These are phyloP conservation scores for Drosophila sucinea DNA, from an alignment of 1,140 invertebrate species.

Conservation along the genomic window DNA sequence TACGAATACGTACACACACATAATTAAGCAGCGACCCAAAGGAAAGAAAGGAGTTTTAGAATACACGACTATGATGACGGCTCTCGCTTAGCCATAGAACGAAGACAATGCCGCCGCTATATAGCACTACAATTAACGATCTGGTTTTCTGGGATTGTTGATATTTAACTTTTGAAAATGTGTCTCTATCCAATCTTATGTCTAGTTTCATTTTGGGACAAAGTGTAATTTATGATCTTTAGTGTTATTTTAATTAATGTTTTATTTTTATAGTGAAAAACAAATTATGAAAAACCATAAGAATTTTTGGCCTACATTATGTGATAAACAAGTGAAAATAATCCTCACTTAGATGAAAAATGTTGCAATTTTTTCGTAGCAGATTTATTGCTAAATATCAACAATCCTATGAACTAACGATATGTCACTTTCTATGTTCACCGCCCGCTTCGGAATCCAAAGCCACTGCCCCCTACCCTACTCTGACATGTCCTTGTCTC, in stretches of 20 bases:
- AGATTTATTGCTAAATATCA: conserved; percentile 5
- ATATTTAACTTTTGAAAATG: not conserved
- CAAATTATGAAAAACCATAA: no score
- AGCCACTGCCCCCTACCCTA: not conserved
- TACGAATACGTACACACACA: conserved; percentile 24
- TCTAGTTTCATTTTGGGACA: not conserved
- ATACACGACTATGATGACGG: conserved; percentile 14
- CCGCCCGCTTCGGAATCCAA: not conserved
- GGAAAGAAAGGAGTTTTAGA: conserved; percentile 22
- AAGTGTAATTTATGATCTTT: conserved; percentile 7
- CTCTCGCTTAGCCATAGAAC: conserved; percentile 39
- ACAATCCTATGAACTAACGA: not conserved
- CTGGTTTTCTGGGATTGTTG: not conserved
- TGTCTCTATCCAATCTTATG: not conserved
- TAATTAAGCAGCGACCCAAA: not conserved
- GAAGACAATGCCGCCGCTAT: conserved; percentile 3
- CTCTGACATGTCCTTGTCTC: not conserved
- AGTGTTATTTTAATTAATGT: not conserved
- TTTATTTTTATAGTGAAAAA: not conserved
- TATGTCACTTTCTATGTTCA: not conserved
- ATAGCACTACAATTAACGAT: conserved; percentile 2
- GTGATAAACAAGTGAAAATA: conserved; percentile 46
- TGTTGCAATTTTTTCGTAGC: not conserved
- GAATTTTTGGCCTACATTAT: conserved; percentile 32
- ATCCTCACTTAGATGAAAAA: not conserved